Percentiles rank a stretch among this genome's conserved stretches.
phyloP scores from a whole-genome alignment of 53 echinoderm and acorn worm species.

The Hippasteria phrygiana region DNA sequence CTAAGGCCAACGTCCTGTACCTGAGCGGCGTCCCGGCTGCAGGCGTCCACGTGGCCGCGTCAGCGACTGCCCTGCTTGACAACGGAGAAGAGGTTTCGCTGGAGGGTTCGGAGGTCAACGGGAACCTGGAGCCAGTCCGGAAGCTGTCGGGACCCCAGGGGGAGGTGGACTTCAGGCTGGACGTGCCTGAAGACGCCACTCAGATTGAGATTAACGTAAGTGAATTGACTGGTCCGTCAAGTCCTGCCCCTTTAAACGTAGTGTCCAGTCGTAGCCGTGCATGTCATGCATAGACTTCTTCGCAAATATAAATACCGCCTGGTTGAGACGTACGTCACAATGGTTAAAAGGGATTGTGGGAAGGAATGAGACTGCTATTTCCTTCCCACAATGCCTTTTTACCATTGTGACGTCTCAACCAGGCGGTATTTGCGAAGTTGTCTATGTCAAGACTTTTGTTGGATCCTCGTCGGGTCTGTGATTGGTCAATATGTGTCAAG shows the following conservation, averaged over 20 bases:
- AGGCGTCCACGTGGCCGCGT: conserved; percentile 34
- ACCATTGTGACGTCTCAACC: no score
- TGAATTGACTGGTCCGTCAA: neutral
- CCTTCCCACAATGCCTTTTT: no score
- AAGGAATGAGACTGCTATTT: no score
- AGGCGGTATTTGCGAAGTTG: no score
- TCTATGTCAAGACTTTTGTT: no score
- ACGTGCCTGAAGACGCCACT: conserved; percentile 23
- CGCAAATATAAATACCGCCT: no score
- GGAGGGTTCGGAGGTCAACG: conserved; percentile 17
- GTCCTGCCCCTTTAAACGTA: neutral
- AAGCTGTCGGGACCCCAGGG: conserved; percentile 49
- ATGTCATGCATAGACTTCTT: no score
- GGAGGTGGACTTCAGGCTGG: conserved; percentile 68
- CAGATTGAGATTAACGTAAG: conserved; percentile 59
- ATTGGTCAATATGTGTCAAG: no score
- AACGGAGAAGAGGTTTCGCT: conserved; percentile 23
- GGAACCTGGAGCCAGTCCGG: neutral
- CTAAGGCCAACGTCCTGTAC: conserved; percentile 49
- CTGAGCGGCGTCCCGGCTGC: conserved; percentile 63
- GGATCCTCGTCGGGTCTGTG: no score
- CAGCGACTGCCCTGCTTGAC: conserved; percentile 24
- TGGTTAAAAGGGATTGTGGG: no score
- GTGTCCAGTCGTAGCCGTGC: no score
- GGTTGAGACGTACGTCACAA: no score